Conservation (phyloP, 2,113 vertebrate species). For the Phylloscopus trochiloides region DNA sequence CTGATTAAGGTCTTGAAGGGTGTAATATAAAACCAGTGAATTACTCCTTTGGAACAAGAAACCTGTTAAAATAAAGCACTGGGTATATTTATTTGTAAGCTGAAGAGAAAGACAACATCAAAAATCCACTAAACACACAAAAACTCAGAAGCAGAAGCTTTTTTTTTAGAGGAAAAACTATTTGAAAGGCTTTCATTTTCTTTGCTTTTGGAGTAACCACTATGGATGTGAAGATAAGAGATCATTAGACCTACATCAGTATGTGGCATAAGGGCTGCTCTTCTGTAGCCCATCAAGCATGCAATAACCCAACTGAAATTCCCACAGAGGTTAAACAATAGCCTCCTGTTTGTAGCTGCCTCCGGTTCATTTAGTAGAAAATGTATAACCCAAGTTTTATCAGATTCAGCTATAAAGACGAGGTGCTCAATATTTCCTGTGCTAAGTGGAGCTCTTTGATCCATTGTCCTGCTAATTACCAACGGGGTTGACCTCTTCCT, state of each 20-base stretch:
- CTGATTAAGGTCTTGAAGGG: neutral
- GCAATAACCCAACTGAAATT: slow-evolving; percentile 7
- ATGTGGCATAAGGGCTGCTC: slow-evolving; percentile 1
- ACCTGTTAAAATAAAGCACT: neutral
- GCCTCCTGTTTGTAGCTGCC: slow-evolving; percentile 42
- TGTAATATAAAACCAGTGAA: neutral
- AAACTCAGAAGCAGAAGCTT: neutral
- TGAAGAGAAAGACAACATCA: neutral
- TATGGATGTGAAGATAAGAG: slow-evolving; percentile 47
- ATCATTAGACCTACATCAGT: slow-evolving; percentile 49
- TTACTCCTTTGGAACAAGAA: neutral
- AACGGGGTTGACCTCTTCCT: slow-evolving; percentile 24
- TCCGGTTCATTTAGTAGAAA: slow-evolving; percentile 59
- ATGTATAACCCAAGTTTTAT: slow-evolving; percentile 60
- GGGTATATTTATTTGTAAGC: neutral
- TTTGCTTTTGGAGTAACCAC: slow-evolving; percentile 17
- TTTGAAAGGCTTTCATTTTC: slow-evolving; percentile 33
- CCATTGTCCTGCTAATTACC: slow-evolving; percentile 53
- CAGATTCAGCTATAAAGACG: slow-evolving; percentile 44
- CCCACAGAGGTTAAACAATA: slow-evolving; percentile 41
- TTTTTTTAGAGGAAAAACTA: neutral
- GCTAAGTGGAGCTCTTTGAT: slow-evolving; percentile 59
- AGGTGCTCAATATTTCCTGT: slow-evolving; percentile 57
- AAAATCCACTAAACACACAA: neutral
- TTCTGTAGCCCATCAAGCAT: slow-evolving; percentile 35